phyloP scores from a whole-genome alignment of 2,888 invertebrate species.

The Ormyrus thymus region DNA sequence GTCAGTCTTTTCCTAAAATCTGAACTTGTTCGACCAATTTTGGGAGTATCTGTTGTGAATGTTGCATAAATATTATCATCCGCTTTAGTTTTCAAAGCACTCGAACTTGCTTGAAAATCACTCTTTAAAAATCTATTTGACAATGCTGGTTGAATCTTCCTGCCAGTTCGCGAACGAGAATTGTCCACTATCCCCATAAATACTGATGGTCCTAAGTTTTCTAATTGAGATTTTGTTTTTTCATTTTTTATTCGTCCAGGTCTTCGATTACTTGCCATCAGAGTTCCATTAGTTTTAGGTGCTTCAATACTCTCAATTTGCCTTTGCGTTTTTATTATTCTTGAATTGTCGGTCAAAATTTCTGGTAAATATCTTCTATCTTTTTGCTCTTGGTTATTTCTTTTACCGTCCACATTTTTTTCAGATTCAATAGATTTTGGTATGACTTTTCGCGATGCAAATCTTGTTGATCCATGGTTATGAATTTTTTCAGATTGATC shows the following conservation, averaged over 20 bases:
- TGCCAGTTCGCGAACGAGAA: constrained; percentile 28
- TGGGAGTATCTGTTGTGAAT: neutral
- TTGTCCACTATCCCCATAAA: constrained; percentile 48
- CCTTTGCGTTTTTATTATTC: neutral
- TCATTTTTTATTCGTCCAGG: neutral
- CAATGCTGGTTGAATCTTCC: constrained; percentile 27
- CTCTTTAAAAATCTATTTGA: constrained; percentile 19
- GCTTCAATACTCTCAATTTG: constrained; percentile 20
- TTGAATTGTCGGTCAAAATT: neutral
- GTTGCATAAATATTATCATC: neutral
- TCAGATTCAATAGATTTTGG: constrained; percentile 9
- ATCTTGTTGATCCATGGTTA: neutral
- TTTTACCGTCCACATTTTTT: neutral
- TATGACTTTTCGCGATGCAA: neutral
- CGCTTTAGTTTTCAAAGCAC: constrained; percentile 20
- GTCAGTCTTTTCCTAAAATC: constrained; percentile 1
- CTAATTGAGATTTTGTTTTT: constrained; percentile 1
- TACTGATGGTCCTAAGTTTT: constrained; percentile 54
- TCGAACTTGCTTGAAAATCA: constrained; percentile 45
- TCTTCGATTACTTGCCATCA: neutral
- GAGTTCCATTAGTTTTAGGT: neutral
- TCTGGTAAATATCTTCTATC: constrained; percentile 40
- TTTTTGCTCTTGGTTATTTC: neutral
- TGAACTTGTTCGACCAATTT: neutral
- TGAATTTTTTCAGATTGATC: neutral